Percentiles rank a stretch among this genome's conserved stretches.
Evolutionary conservation across 2,888 invertebrate species (phyloP).

Genomic region (Hydriomena furcata): DNA sequence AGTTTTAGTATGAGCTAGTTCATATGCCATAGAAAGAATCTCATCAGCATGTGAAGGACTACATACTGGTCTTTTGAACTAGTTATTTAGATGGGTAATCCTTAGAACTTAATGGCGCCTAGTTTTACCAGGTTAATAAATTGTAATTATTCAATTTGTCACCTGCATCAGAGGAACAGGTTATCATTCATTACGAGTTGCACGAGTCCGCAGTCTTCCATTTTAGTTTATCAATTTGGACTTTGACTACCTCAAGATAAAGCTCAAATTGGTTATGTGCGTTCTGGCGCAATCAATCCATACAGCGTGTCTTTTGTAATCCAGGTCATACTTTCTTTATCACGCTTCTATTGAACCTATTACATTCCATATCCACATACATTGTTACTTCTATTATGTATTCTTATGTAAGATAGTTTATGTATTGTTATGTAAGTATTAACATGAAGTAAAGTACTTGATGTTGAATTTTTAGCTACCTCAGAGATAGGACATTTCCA

Average conservation of each 20-base stretch:
- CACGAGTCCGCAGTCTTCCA: slow-evolving; percentile 12
- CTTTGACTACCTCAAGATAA: slow-evolving; percentile 25
- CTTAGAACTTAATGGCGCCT: background rate
- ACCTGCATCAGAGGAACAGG: slow-evolving; percentile 9
- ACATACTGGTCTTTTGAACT: too few relatives aligned
- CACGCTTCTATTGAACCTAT: slow-evolving; percentile 41
- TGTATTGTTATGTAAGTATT: slow-evolving; percentile 37
- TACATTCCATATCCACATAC: slow-evolving; percentile 35
- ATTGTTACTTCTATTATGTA: slow-evolving; percentile 35
- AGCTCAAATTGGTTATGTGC: slow-evolving; percentile 19
- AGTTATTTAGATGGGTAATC: too few relatives aligned
- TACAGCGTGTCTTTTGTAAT: slow-evolving; percentile 30
- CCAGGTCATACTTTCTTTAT: slow-evolving; percentile 34
- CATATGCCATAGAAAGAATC: too few relatives aligned
- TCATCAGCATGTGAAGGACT: too few relatives aligned
- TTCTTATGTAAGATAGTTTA: slow-evolving; percentile 38
- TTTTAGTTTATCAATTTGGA: slow-evolving; percentile 18
- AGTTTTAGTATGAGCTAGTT: too few relatives aligned
- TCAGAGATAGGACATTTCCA: slow-evolving; percentile 96
- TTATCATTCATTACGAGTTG: slow-evolving; percentile 17
- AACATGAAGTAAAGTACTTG: slow-evolving; percentile 42
- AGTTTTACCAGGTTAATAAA: background rate
- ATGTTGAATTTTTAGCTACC: slow-evolving; percentile 87
- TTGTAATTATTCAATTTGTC: slow-evolving; percentile 12
- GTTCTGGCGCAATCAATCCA: slow-evolving; percentile 23